phyloP scores from a whole-genome alignment of 1,140 invertebrate species.

The Dreissena polymorpha region DNA sequence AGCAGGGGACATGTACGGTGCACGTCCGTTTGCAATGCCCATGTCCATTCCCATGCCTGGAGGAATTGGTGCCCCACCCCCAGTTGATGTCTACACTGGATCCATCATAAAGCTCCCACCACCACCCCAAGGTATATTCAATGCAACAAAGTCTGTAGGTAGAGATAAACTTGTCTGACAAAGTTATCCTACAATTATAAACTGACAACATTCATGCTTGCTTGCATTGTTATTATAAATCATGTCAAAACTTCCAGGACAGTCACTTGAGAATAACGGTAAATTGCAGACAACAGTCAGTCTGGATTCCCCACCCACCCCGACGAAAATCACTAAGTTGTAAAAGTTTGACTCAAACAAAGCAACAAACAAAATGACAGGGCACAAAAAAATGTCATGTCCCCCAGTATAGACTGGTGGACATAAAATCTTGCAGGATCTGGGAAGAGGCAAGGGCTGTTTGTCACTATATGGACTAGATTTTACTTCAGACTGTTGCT shows the following conservation, averaged over 20 bases:
- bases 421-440: background rate
- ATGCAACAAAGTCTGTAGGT: constrained; percentile 5
- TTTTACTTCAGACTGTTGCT: no score
- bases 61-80: constrained; percentile 9
- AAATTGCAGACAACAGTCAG: no score
- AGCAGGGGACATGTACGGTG: constrained; percentile 24
- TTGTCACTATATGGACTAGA: no score
- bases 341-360: no score
- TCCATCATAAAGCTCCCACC: constrained; percentile 38
- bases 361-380: no score
- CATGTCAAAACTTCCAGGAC: no score
- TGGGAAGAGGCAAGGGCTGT: no score
- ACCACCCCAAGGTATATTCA: background rate
- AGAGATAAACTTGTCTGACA: background rate
- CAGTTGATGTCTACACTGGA: constrained; percentile 10
- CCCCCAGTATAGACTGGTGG: no score
- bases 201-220: background rate
- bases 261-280: no score
- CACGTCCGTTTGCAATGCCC: constrained; percentile 15
- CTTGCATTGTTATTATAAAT: background rate
- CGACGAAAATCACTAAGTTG: no score
- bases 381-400: no score
- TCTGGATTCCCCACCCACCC: no score
- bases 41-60: constrained; percentile 33
- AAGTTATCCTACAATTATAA: background rate